Evolutionary conservation across 2,888 invertebrate genomes (phyloP), one percentile per base, ranked within the genome.

Genomic region (Frankliniella intonsa): DNA sequence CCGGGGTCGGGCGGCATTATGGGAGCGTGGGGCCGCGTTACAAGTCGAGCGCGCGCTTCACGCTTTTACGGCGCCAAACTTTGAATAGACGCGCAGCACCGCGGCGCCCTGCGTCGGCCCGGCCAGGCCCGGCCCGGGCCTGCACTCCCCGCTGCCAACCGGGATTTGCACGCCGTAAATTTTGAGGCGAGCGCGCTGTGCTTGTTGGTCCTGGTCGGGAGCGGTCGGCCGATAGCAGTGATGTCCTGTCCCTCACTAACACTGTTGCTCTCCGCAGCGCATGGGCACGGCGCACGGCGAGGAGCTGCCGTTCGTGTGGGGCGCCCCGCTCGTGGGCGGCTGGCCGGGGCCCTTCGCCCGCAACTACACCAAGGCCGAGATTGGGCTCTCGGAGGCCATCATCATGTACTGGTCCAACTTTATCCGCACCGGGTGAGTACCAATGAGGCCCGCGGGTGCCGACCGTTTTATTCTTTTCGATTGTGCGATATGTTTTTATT

Each of bases 211-310:
- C 51, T 82, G 55, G 51, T 17, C 55, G 5, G 22, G 69, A 22
- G 22, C 22, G n/a, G 69, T 3, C 11, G 5, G 14, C 55, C 17
- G 55, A 17, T 17, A 12, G 17, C 14, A 55, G 7, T 55, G 12
- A 55, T 55, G 17, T 2, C 55, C 55, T 84, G 85, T 86, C 14
- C 14, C 14, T 14, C 0, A 10, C 8, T 10, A 62, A 14, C 62
- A 17, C 2, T 3, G 49, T 80, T 81, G 83, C 83, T 81, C 83
- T 82, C 82, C 83, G 9, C 90, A 97, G 93, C 91, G 95, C 84
- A 95, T 96, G 93, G 97, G 97, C 25, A 95, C 96, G 0, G 95
- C 96, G 5, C 96, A 97, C 86, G 97, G 97, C 0, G 97, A 97
- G 88, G 97, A 97, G 86, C 89, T 97, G 84, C 94, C 96, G 0